These are phyloP conservation scores for Drosophila cognata DNA, from an alignment of 2,888 invertebrate species.

Conservation along the genomic window DNA sequence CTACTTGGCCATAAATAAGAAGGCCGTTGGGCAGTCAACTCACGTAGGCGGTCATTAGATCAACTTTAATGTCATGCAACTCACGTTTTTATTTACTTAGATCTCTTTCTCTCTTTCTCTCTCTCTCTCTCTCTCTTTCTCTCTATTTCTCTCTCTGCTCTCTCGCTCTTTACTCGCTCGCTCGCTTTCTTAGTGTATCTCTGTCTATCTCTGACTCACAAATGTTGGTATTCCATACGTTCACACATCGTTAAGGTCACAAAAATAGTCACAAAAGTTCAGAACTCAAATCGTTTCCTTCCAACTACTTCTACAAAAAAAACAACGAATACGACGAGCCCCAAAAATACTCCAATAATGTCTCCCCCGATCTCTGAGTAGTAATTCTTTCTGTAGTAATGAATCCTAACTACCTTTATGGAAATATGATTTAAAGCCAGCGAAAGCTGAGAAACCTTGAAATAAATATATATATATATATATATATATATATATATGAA, in stretches of 20 bases:
- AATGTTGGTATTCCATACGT: slow-evolving; percentile 58
- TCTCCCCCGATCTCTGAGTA: not conserved
- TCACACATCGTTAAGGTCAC: slow-evolving; percentile 37
- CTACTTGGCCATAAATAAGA: slow-evolving; percentile 45
- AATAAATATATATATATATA: too few relatives aligned
- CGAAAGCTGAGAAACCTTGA: too few relatives aligned
- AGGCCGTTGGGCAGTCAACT: slow-evolving; percentile 56
- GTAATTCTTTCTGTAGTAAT: not conserved
- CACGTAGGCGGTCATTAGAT: slow-evolving; percentile 77
- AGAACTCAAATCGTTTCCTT: not conserved
- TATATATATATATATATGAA: too few relatives aligned
- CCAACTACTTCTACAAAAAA: not conserved
- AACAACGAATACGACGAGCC: not conserved
- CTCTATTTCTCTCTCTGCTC: not conserved
- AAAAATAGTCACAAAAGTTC: not conserved
- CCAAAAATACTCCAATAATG: not conserved
- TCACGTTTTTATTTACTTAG: slow-evolving; percentile 76
- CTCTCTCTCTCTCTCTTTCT: not conserved
- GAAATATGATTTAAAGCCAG: too few relatives aligned
- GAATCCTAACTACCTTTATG: too few relatives aligned
- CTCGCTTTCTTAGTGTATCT: not conserved
- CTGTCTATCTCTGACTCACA: not conserved
- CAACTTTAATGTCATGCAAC: slow-evolving; percentile 71
- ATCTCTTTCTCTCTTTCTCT: slow-evolving; percentile 33
- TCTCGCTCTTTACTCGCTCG: slow-evolving; percentile 12